Evolutionary conservation across 2,797 vertebrate genomes (phyloP).

Genomic region (Trachops cirrhosus): DNA sequence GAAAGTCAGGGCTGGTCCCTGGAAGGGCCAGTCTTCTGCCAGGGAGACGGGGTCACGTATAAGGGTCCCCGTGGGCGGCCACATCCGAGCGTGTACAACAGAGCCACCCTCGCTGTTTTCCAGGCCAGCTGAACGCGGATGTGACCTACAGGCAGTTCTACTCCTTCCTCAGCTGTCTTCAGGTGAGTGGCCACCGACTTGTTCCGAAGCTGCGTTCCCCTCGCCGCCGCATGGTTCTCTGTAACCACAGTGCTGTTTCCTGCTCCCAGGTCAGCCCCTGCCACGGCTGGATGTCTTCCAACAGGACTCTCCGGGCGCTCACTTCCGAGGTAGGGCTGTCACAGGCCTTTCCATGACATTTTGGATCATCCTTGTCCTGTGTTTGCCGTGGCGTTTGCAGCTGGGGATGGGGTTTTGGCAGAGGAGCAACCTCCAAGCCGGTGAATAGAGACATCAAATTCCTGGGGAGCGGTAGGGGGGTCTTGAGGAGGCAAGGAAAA

Average conservation of each 20-base stretch:
- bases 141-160: slow-evolving; percentile 82
- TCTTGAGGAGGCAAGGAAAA: not conserved
- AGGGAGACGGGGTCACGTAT: too few relatives aligned
- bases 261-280: slow-evolving; percentile 82
- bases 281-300: slow-evolving; percentile 83
- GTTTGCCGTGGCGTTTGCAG: not conserved
- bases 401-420: not conserved
- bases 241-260: not conserved
- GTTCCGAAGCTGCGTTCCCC: not conserved
- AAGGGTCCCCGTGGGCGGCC: not conserved
- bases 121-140: slow-evolving; percentile 85
- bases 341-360: fast-evolving
- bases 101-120: slow-evolving; percentile 46
- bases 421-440: not conserved
- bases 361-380: not conserved
- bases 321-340: slow-evolving; percentile 79
- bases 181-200: slow-evolving; percentile 71
- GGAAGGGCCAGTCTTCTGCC: not conserved
- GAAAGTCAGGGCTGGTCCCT: not conserved
- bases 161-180: slow-evolving; percentile 83
- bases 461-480: fast-evolving
- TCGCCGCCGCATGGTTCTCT: fast-evolving
- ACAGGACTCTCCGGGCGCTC: slow-evolving; percentile 82
- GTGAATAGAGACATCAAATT: not conserved
- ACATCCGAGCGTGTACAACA: not conserved